Evolutionary conservation across 2,888 invertebrate species (phyloP).

Genomic region (Micoletzkya japonica): DNA sequence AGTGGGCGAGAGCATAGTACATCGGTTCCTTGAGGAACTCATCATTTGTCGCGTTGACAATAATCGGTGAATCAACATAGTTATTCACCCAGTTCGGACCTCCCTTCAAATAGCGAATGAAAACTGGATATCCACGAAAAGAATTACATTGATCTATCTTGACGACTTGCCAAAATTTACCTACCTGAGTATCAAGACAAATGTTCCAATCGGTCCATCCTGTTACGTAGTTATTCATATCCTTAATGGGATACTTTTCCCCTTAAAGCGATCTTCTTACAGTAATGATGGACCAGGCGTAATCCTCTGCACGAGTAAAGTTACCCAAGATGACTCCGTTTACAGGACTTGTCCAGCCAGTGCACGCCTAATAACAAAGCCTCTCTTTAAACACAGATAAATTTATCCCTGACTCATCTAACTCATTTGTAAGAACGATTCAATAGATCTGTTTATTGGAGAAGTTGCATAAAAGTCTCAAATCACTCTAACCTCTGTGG

Average conservation of each 20-base stretch:
- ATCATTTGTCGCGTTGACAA: conserved; percentile 71
- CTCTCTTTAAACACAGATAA: too few relatives aligned
- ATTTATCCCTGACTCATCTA: neutral
- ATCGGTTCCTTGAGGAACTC: conserved; percentile 88
- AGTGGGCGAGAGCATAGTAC: conserved; percentile 82
- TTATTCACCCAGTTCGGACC: conserved; percentile 85
- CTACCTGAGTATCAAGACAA: conserved; percentile 72
- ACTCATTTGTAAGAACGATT: too few relatives aligned
- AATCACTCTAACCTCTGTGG: conserved; percentile 79
- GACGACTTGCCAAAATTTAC: neutral
- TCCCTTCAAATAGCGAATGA: conserved; percentile 66
- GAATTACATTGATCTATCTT: neutral
- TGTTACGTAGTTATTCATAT: conserved; percentile 76
- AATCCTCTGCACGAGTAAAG: neutral
- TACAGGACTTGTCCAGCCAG: neutral
- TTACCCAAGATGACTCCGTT: neutral
- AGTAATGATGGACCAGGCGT: neutral
- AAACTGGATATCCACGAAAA: neutral
- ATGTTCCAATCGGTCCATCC: conserved; percentile 93
- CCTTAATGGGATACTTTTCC: too few relatives aligned
- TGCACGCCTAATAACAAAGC: neutral
- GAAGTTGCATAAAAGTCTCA: too few relatives aligned
- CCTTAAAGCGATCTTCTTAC: too few relatives aligned
- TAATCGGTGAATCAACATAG: conserved; percentile 80
- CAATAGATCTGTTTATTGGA: too few relatives aligned